A percentile compares a stretch with the other conserved stretches of the same genome.
Evolutionary conservation across 30 jellyfish, hydroid and myxozoan species (phyloP).

Genomic region (Cassiopea xamachana): DNA sequence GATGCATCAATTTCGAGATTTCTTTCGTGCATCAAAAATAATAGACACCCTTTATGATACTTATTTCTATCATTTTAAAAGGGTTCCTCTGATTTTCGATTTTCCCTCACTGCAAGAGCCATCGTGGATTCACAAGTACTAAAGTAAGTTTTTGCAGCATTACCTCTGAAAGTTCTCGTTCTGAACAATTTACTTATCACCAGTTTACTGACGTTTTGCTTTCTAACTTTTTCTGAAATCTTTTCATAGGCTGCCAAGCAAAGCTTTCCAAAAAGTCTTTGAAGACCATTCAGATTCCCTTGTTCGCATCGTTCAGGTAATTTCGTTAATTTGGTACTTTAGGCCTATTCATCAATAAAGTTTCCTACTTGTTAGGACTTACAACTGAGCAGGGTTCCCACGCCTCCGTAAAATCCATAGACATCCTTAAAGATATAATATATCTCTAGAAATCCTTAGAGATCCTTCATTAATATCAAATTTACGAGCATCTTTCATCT

Average conservation of each 20-base stretch:
- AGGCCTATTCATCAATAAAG: too few species aligned
- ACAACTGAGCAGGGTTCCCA: too few species aligned
- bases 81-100: conserved; percentile 80
- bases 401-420: too few species aligned
- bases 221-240: background rate
- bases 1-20: background rate
- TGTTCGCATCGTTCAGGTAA: conserved; percentile 89
- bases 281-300: conserved; percentile 90
- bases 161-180: background rate
- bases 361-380: too few species aligned
- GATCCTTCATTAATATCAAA: too few species aligned
- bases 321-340: background rate
- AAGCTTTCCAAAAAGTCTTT: conserved; percentile 85
- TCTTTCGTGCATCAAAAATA: background rate
- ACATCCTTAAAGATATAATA: too few species aligned
- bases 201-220: too few species aligned
- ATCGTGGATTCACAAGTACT: conserved; percentile 74
- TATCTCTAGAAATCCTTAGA: too few species aligned
- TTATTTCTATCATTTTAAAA: background rate
- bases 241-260: conserved; percentile 80
- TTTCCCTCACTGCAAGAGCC: conserved; percentile 82
- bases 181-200: too few species aligned
- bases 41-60: background rate
- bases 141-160: conserved; percentile 53
- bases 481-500: too few species aligned